These are phyloP conservation scores for Ammospiza maritima DNA, from an alignment of 2,797 vertebrate genomes.

Conservation along the genomic window DNA sequence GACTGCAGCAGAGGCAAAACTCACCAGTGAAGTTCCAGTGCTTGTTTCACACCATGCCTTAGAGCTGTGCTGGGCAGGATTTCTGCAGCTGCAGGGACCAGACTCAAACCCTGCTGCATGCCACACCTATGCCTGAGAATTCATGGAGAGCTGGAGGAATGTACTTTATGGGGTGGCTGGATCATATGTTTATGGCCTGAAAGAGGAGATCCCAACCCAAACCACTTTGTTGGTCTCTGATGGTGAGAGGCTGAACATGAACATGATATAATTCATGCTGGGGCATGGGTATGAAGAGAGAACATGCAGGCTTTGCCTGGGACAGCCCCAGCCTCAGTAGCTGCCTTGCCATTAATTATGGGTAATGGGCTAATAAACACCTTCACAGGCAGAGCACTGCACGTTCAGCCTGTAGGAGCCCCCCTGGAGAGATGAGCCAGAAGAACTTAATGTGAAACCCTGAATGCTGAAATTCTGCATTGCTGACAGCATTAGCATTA, in stretches of 20 bases:
- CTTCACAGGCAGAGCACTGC: not conserved
- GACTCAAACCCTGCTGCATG: fast-evolving
- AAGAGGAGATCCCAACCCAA: constrained; percentile 12
- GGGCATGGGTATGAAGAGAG: not conserved
- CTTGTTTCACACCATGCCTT: fast-evolving
- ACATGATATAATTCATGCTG: not conserved
- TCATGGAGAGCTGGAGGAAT: not conserved
- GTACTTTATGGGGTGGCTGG: constrained; percentile 14
- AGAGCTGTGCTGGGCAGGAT: not conserved
- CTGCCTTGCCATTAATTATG: not conserved
- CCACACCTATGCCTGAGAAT: not conserved
- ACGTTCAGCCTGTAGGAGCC: not conserved
- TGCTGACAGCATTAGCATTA: not conserved
- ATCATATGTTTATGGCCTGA: constrained; percentile 34
- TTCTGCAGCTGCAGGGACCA: not conserved
- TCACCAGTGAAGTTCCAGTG: not conserved
- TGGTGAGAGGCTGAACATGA: not conserved
- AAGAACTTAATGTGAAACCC: not conserved
- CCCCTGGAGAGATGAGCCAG: not conserved
- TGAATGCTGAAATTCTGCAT: not conserved
- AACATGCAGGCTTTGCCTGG: not conserved
- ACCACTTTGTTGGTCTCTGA: not conserved
- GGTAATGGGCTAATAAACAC: constrained; percentile 26
- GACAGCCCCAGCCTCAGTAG: not conserved
- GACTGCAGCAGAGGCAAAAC: not conserved